phyloP scores from a whole-genome alignment of 1,140 invertebrate species.

The Chelonus insularis region DNA sequence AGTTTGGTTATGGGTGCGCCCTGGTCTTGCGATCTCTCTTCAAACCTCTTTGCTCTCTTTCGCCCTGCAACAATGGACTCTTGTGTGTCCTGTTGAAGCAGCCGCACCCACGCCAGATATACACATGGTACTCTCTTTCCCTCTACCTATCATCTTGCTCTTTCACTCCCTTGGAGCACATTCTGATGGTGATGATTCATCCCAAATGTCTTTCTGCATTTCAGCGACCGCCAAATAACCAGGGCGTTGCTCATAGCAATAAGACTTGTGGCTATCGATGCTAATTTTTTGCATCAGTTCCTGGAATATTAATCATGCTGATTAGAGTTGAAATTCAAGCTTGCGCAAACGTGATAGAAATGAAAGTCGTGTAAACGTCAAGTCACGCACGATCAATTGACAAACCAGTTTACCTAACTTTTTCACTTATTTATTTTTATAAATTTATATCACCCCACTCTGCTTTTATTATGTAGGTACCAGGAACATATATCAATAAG shows the following conservation, averaged over 20 bases:
- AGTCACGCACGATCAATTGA: conserved; percentile 15
- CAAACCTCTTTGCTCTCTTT: conserved; percentile 8
- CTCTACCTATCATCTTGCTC: too few relatives aligned
- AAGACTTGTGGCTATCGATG: background rate
- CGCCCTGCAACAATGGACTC: conserved; percentile 23
- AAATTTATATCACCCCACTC: background rate
- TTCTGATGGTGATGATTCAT: conserved; percentile 18
- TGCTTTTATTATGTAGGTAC: background rate
- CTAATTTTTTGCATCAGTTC: conserved; percentile 2
- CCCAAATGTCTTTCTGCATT: background rate
- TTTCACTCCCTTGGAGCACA: too few relatives aligned
- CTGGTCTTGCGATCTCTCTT: background rate
- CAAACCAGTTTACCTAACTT: conserved; percentile 9
- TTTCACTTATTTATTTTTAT: conserved; percentile 11
- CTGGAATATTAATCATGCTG: conserved; percentile 9
- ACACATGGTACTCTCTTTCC: background rate
- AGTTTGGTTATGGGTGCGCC: conserved; percentile 27
- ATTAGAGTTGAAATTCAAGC: conserved; percentile 10
- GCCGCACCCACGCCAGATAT: conserved; percentile 25
- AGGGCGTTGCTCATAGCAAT: background rate
- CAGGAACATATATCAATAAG: background rate
- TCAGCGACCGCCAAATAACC: background rate
- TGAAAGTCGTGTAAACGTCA: background rate
- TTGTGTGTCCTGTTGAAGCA: conserved; percentile 16
- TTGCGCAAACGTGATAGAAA: conserved; percentile 12